Evolutionary conservation across 2,888 invertebrate genomes (phyloP).

Genomic region (Ptychoptera albimana): DNA sequence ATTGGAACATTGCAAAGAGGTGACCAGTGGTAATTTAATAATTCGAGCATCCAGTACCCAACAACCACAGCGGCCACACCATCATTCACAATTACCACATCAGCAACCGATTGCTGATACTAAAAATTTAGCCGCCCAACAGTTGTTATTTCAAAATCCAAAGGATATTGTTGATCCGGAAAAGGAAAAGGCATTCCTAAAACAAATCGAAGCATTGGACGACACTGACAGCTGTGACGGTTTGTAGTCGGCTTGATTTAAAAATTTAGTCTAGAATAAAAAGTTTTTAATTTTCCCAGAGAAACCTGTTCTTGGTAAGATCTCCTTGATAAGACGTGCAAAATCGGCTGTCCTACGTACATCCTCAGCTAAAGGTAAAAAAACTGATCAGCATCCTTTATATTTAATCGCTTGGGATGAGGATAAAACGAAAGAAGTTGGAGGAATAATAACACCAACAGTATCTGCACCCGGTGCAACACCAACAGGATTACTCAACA

Average conservation of each 20-base stretch:
- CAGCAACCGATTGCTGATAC: neutral
- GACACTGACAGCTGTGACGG: constrained; percentile 29
- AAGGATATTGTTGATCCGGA: constrained; percentile 27
- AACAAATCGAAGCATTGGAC: constrained; percentile 26
- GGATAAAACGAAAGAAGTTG: neutral
- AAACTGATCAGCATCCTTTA: constrained; percentile 10
- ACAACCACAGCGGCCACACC: neutral
- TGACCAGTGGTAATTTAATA: neutral
- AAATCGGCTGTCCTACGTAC: constrained; percentile 37
- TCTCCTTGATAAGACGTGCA: constrained; percentile 48
- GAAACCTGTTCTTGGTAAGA: constrained; percentile 46
- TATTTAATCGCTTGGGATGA: constrained; percentile 14
- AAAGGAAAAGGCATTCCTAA: constrained; percentile 26
- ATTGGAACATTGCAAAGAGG: constrained; percentile 33
- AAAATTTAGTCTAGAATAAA: no score
- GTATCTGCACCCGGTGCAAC: no score
- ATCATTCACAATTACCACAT: neutral
- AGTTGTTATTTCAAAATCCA: constrained; percentile 24
- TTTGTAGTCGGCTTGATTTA: no score
- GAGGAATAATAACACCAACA: no score
- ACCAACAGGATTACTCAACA: no score
- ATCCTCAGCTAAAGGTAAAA: constrained; percentile 10
- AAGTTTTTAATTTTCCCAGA: constrained; percentile 21
- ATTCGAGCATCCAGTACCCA: neutral
- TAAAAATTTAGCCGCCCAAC: neutral